These are phyloP conservation scores for Lycaon pictus DNA, from an alignment of 2,113 vertebrate genomes.

Conservation along the genomic window DNA sequence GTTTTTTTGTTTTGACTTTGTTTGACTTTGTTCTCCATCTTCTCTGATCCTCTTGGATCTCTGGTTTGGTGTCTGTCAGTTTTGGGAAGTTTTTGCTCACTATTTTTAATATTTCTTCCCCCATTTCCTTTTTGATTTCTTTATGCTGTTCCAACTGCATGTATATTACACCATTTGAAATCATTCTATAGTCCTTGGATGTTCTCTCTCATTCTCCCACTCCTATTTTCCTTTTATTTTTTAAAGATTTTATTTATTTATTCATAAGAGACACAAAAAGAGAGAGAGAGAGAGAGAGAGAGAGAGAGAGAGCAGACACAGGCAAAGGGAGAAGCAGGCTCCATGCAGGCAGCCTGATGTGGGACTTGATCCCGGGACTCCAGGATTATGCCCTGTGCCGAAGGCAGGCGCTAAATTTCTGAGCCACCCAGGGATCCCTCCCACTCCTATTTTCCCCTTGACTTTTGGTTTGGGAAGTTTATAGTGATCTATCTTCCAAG, in stretches of 20 bases:
- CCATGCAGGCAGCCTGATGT: too few species aligned
- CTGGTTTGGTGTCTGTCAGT: not conserved
- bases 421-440: too few species aligned
- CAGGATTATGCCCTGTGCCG: too few species aligned
- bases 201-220: not conserved
- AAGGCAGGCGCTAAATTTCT: too few species aligned
- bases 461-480: not conserved
- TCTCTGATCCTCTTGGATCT: not conserved
- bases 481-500: not conserved
- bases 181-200: not conserved
- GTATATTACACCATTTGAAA: not conserved
- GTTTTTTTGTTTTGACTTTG: not conserved
- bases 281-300: too few species aligned
- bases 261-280: too few species aligned
- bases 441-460: not conserved
- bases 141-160: not conserved
- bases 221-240: too few species aligned
- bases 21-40: not conserved
- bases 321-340: too few species aligned
- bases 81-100: not conserved
- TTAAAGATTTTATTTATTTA: too few species aligned
- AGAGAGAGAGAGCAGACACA: too few species aligned
- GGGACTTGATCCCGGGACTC: too few species aligned
- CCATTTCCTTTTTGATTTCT: not conserved
- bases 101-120: not conserved